Evolutionary conservation across 2,888 invertebrate genomes (phyloP).

Genomic region (Drosophila buzzatii): DNA sequence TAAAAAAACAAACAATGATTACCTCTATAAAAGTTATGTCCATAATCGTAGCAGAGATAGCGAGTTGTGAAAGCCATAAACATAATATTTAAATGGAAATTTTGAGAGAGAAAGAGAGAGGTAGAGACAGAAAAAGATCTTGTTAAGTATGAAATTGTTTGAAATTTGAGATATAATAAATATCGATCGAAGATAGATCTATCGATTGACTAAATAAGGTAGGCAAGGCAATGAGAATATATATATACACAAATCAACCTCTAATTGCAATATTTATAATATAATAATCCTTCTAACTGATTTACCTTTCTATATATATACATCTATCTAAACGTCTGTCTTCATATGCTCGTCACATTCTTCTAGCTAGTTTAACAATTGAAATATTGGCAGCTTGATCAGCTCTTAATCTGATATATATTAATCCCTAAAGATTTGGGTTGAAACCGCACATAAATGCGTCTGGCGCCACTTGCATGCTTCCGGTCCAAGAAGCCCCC

Average conservation of each 20-base stretch:
- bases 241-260: not conserved
- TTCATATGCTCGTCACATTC: not conserved
- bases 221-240: not conserved
- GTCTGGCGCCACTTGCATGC: slow-evolving; percentile 52
- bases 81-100: slow-evolving; percentile 1
- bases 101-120: not conserved
- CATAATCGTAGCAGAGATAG: slow-evolving; percentile 4
- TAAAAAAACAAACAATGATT: slow-evolving; percentile 35
- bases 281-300: not conserved
- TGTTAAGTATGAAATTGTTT: not conserved
- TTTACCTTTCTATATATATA: not conserved
- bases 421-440: slow-evolving; percentile 29
- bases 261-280: no score
- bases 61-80: not conserved
- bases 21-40: slow-evolving; percentile 14
- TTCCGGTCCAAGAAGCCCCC: slow-evolving; percentile 55
- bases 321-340: no score
- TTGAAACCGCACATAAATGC: slow-evolving; percentile 38
- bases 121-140: not conserved
- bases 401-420: slow-evolving; percentile 9
- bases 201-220: not conserved
- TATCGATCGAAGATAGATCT: not conserved
- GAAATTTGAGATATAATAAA: not conserved
- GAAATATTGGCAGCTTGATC: not conserved
- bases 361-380: slow-evolving; percentile 5